These are phyloP conservation scores for Channa argus DNA, from an alignment of 2,113 vertebrate species.

Conservation along the genomic window DNA sequence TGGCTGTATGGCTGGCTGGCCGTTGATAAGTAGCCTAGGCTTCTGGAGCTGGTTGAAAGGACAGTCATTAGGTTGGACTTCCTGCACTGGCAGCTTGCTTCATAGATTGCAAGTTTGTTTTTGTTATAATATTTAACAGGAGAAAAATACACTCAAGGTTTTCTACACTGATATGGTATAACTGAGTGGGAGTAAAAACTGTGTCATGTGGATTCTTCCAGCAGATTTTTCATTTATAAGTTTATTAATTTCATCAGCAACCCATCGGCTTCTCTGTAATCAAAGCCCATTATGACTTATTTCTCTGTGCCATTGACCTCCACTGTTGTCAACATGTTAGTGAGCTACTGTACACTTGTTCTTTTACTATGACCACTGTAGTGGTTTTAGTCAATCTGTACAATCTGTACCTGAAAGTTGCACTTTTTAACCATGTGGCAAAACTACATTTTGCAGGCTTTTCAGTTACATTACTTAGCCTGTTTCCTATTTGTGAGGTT, in stretches of 20 bases:
- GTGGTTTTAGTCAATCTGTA: background rate
- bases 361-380: no score
- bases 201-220: background rate
- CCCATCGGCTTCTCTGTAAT: no score
- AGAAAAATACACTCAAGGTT: constrained; percentile 54
- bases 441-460: background rate
- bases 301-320: background rate
- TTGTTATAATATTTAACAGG: constrained; percentile 49
- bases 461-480: background rate
- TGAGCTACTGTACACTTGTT: background rate
- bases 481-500: background rate
- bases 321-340: background rate
- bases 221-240: constrained; percentile 8
- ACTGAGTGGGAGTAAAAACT: constrained; percentile 1
- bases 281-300: no score
- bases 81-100: constrained; percentile 54
- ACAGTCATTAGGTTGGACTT: constrained; percentile 69
- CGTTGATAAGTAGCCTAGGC: constrained; percentile 80
- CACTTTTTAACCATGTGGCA: background rate
- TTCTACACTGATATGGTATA: constrained; percentile 41
- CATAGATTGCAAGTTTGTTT: constrained; percentile 55
- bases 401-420: background rate
- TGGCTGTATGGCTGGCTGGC: constrained; percentile 73
- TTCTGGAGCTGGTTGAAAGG: constrained; percentile 70
- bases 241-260: background rate